These are phyloP conservation scores for Holothuria leucospilota DNA, from an alignment of 53 echinoderm and acorn worm genomes.

Conservation along the genomic window DNA sequence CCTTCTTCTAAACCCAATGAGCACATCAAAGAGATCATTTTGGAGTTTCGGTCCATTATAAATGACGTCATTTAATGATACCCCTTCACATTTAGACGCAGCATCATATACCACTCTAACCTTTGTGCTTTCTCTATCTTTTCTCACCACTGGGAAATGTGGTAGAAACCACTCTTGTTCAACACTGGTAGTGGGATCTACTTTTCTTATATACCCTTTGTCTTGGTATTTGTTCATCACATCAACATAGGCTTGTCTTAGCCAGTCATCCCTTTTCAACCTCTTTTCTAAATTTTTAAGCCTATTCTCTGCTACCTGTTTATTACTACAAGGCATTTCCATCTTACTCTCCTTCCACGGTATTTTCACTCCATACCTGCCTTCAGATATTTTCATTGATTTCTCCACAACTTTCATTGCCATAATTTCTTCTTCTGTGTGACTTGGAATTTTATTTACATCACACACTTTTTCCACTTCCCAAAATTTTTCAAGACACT, in stretches of 20 bases:
- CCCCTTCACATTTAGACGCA: neutral
- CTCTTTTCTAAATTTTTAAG: conserved; percentile 34
- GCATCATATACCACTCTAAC: conserved; percentile 33
- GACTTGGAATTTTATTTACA: no score
- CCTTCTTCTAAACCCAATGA: conserved; percentile 33
- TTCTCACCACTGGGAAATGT: conserved; percentile 45
- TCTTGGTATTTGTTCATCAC: conserved; percentile 38
- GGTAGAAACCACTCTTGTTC: conserved; percentile 47
- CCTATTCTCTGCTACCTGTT: conserved; percentile 42
- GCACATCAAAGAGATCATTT: conserved; percentile 34
- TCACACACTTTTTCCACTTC: no score
- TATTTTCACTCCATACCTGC: conserved; percentile 49
- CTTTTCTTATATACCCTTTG: no score
- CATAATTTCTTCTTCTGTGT: conserved; percentile 39
- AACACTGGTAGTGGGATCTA: no score
- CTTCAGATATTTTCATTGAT: conserved; percentile 36
- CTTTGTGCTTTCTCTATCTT: conserved; percentile 37
- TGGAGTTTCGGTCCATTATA: conserved; percentile 23
- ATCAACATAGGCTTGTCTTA: conserved; percentile 1
- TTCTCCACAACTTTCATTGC: conserved; percentile 28
- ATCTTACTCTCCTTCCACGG: neutral
- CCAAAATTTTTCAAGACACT: neutral
- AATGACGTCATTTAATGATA: conserved; percentile 28
- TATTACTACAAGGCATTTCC: neutral
- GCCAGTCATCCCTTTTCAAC: no score